Base-by-base conservation (phyloP, 2,113 vertebrate genomes). In the Dromas ardeola region DNA sequence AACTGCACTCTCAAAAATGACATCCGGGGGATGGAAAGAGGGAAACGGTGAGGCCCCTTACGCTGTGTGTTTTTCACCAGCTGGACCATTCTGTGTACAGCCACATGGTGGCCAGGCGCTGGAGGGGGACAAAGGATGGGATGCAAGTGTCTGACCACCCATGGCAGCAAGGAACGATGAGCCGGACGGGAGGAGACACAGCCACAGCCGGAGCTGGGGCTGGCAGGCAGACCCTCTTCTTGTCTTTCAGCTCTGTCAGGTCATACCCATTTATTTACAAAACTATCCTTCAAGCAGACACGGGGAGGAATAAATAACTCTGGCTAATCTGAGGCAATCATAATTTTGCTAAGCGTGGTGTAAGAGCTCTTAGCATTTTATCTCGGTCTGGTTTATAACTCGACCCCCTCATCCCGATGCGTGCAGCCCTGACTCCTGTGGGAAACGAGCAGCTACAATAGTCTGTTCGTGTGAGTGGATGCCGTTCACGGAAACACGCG, bases 401-500 rank as follows among this genome's bases (percentile, higher is more conserved):
- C 6, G 0, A 14, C 32, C 20, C 14, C 49, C 30, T 45, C 49
- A 49, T 36, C 32, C 63, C 9, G 1, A 0, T 8, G 56, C 7
- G 8, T 56, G 36, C 0, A 0, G 53, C 13, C n/a, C 36, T 40
- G 40, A 27, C 67, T 62, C 45, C 53, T 23, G 19, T 34, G 50
- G 25, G 25, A 84, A 91, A n/a, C 8, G 11, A 56, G 72, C 23
- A 50, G 30, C 40, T 71, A 36, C 67, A 71, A 3, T 40, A 3
- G 0, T 1, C 6, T 15, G 5, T 18, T 12, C 0, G 0, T 34
- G 53, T 66, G 30, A 78, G 72, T 8, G 30, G 30, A 43, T 47
- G 30, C 20, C 58, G 11, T 34, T 77, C 49, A 70, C 63, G 49
- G 34, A 90, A 77, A 66, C 38, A 13, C 26, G 56, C 4, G 9